Percentiles rank a stretch among this genome's conserved stretches.
Evolutionary conservation across 1,140 invertebrate genomes (phyloP).

Genomic region (Drosophila willistoni): DNA sequence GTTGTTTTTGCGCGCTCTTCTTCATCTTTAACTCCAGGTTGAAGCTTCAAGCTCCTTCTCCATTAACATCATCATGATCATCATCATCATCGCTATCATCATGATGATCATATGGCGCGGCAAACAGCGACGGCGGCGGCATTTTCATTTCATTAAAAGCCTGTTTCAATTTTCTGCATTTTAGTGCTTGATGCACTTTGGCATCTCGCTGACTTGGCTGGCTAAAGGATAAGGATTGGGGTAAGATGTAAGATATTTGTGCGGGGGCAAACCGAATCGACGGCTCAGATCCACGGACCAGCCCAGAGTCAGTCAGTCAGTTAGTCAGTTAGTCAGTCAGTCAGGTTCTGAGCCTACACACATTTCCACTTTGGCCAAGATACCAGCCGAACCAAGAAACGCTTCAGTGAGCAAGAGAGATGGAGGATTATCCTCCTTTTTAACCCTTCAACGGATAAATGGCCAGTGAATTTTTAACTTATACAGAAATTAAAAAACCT

Average conservation of each 20-base stretch:
- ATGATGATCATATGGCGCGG: conserved; percentile 6
- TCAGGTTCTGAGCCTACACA: conserved; percentile 69
- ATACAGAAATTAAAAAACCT: too few relatives aligned
- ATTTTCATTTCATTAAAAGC: conserved; percentile 70
- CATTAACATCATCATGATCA: conserved; percentile 6
- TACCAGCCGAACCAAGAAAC: background rate
- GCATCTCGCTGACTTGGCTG: conserved; percentile 51
- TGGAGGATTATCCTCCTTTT: background rate
- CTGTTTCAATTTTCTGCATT: conserved; percentile 83
- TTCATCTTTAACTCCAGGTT: background rate
- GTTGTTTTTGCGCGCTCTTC: background rate
- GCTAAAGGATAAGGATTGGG: conserved; percentile 7
- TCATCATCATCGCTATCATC: background rate
- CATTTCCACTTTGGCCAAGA: conserved; percentile 9
- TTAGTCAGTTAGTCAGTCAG: background rate
- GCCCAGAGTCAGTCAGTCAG: conserved; percentile 4
- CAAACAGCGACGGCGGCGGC: conserved; percentile 5
- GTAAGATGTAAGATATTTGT: conserved; percentile 23
- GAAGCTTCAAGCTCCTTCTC: background rate
- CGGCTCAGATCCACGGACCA: conserved; percentile 9
- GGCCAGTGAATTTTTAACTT: too few relatives aligned
- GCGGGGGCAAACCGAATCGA: conserved; percentile 31
- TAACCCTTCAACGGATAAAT: background rate
- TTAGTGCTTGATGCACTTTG: conserved; percentile 82
- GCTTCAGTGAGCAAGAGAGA: background rate